Base-by-base conservation (phyloP, 2,797 vertebrate genomes). In the Chaunax sp. region DNA sequence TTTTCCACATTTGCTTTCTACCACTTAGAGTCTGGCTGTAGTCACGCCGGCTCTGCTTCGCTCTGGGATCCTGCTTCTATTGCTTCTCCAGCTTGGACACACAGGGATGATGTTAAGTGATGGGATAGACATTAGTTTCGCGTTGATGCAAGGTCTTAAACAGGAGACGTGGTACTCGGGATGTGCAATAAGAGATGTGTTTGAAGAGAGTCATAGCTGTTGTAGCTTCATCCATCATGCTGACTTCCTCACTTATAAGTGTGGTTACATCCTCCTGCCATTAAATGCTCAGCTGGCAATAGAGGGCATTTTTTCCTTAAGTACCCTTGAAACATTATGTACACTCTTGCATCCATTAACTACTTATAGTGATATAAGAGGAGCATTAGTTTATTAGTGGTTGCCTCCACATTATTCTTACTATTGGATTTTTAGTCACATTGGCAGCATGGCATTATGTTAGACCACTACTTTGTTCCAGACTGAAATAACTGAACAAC, bases 141-240 rank as follows among this genome's bases (percentile, higher is more conserved):
- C 15, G 1, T 46, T 41, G 22, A 64, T 37, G 19, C 19, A 37
- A 16, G 11, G 28, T 66, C 37, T 64, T 62, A 60, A 62, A 46
- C 49, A 43, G 41, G 44, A 62, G 44, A 80, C 22, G 6, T 52
- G 20, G 22, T 45, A 5, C 49, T 72, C 25, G 14, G 7, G 35
- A 47, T 38, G 22, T 35, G 49, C 23, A 60, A 6, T 28, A 12
- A 47, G 55, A 28, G 43, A 62, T 23, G 43, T 25, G 0, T 49
- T 59, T 22, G 30, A 41, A 15, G 38, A 62, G 30, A 28, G 44
- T 54, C 23, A 28, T 38, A 41, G 51, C 45, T 80, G 47, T 49
- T 79, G 19, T 8, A 18, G 47, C 46, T 45, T 64, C 0, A 0
- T 1, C 16, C 14, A 51, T 71, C 19, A 44, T 19, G 18, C 35